Percentiles rank a stretch among this genome's conserved stretches.
These are phyloP conservation scores for Tribolium castaneum DNA, from an alignment of 1,140 invertebrate species.

Conservation along the genomic window DNA sequence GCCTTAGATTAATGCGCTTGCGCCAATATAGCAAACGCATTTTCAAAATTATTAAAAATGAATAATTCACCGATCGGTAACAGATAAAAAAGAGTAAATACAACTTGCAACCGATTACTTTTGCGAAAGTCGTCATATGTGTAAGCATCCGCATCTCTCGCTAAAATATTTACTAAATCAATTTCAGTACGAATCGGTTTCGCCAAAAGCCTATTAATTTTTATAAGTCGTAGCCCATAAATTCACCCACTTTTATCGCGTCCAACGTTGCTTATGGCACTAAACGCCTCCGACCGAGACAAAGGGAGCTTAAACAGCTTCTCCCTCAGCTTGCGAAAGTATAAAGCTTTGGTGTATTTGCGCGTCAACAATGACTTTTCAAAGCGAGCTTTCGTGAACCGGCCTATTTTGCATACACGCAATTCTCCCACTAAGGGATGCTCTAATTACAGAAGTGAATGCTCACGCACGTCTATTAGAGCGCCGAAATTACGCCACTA, in stretches of 20 bases:
- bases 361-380: slow-evolving; percentile 29
- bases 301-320: slow-evolving; percentile 26
- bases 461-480: slow-evolving; percentile 26
- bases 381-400: slow-evolving; percentile 7
- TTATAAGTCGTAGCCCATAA: not conserved
- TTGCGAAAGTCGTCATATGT: no score
- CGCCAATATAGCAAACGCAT: no score
- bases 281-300: slow-evolving; percentile 28
- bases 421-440: not conserved
- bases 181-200: not conserved
- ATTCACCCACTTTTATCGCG: not conserved
- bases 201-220: not conserved
- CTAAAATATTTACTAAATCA: not conserved
- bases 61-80: no score
- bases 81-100: no score
- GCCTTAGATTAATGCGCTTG: no score
- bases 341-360: slow-evolving; percentile 30
- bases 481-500: slow-evolving; percentile 6
- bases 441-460: slow-evolving; percentile 11
- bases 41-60: no score
- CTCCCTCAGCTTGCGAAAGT: slow-evolving; percentile 9
- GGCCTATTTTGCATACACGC: slow-evolving; percentile 23
- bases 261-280: not conserved
- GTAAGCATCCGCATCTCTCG: no score
- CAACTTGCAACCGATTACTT: no score